Percentiles rank a stretch among this genome's conserved stretches.
These are phyloP conservation scores for Malacosoma neustria DNA, from an alignment of 2,888 invertebrate genomes.

Conservation along the genomic window DNA sequence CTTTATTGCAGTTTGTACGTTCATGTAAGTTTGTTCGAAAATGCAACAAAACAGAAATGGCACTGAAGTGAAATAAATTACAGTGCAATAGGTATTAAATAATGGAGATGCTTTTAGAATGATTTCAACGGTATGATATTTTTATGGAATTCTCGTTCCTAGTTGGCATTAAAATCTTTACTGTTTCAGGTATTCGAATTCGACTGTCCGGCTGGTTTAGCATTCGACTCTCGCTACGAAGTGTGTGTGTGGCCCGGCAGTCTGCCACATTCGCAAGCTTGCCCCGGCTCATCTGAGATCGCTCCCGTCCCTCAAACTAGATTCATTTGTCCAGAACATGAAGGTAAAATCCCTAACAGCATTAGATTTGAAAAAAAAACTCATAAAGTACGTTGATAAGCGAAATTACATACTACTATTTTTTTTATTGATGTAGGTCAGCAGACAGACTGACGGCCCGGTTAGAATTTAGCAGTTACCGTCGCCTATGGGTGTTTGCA, in stretches of 20 bases:
- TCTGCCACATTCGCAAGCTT: constrained; percentile 80
- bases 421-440: background rate
- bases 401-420: background rate
- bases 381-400: too few species aligned
- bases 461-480: background rate
- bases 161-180: too few species aligned
- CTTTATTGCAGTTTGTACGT: too few species aligned
- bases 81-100: too few species aligned
- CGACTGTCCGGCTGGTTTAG: constrained; percentile 85
- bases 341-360: constrained; percentile 65
- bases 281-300: constrained; percentile 86
- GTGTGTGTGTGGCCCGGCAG: constrained; percentile 89
- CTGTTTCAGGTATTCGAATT: constrained; percentile 80
- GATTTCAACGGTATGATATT: background rate
- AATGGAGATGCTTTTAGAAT: background rate
- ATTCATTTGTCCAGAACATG: constrained; percentile 79
- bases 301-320: constrained; percentile 81
- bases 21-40: too few species aligned
- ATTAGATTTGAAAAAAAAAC: too few species aligned
- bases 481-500: background rate
- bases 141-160: background rate
- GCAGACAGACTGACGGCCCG: background rate
- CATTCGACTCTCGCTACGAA: constrained; percentile 84
- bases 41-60: too few species aligned
- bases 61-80: too few species aligned